phyloP scores from a whole-genome alignment of 2,888 invertebrate genomes.

The Platynereis dumerilii region DNA sequence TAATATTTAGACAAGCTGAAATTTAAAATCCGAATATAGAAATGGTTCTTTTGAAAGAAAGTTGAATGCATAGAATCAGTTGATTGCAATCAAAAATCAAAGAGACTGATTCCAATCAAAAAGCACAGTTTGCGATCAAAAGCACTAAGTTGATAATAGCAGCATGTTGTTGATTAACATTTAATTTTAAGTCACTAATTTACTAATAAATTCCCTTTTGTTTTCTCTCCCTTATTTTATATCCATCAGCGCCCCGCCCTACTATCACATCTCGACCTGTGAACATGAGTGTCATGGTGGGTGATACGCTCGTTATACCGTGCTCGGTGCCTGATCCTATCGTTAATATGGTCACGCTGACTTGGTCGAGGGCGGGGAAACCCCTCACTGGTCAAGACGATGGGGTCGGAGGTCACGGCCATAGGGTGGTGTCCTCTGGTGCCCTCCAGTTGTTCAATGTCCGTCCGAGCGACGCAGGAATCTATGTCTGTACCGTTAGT shows the following conservation, averaged over 20 bases:
- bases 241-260: conserved; percentile 4
- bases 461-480: conserved; percentile 29
- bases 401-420: neutral
- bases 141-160: no score
- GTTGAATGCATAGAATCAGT: no score
- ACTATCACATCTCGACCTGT: conserved; percentile 21
- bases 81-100: no score
- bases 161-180: no score
- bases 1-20: no score
- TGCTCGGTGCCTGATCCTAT: conserved; percentile 11
- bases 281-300: conserved; percentile 24
- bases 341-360: conserved; percentile 12
- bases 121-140: no score
- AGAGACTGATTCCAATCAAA: no score
- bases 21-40: no score
- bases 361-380: conserved; percentile 20
- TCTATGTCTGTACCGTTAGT: conserved; percentile 34
- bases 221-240: no score
- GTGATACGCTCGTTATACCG: conserved; percentile 20
- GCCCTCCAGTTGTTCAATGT: conserved; percentile 35
- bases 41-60: no score
- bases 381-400: conserved; percentile 6
- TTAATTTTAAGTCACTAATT: no score
- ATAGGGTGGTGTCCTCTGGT: conserved; percentile 26
- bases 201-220: no score